These are phyloP conservation scores for Coecobrya sp. DNA, from an alignment of 2,888 invertebrate genomes.

Conservation along the genomic window DNA sequence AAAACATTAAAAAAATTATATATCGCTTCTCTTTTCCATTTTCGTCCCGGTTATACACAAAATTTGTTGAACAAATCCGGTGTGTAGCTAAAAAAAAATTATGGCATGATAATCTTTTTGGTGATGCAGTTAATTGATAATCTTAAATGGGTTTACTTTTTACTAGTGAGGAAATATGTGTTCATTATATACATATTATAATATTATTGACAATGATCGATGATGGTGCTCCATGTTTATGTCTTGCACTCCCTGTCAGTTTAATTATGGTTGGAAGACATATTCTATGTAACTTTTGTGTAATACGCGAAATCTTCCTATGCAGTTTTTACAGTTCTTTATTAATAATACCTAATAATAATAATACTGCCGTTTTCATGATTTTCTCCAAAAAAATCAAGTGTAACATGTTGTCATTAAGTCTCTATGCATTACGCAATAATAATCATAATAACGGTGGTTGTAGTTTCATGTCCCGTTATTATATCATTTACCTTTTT, in stretches of 20 bases:
- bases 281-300: constrained; percentile 37
- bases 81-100: neutral
- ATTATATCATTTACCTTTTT: constrained; percentile 41
- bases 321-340: constrained; percentile 50
- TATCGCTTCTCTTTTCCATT: neutral
- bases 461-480: constrained; percentile 40
- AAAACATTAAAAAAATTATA: no score
- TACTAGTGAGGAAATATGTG: constrained; percentile 76
- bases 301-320: constrained; percentile 65
- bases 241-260: constrained; percentile 66
- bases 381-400: constrained; percentile 1
- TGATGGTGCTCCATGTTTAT: constrained; percentile 54
- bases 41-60: constrained; percentile 20
- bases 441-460: constrained; percentile 49
- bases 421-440: constrained; percentile 48
- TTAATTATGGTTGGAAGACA: constrained; percentile 54
- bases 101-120: neutral
- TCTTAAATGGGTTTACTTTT: constrained; percentile 50
- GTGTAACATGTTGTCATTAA: constrained; percentile 11
- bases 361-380: constrained; percentile 39
- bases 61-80: constrained; percentile 47
- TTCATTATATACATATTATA: constrained; percentile 63
- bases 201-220: constrained; percentile 22
- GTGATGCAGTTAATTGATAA: neutral
- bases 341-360: constrained; percentile 21